A percentile compares a stretch with the other conserved stretches of the same genome.
Evolutionary conservation across 2,797 vertebrate species (phyloP).

Genomic region (Mormyrus hasselquistii): DNA sequence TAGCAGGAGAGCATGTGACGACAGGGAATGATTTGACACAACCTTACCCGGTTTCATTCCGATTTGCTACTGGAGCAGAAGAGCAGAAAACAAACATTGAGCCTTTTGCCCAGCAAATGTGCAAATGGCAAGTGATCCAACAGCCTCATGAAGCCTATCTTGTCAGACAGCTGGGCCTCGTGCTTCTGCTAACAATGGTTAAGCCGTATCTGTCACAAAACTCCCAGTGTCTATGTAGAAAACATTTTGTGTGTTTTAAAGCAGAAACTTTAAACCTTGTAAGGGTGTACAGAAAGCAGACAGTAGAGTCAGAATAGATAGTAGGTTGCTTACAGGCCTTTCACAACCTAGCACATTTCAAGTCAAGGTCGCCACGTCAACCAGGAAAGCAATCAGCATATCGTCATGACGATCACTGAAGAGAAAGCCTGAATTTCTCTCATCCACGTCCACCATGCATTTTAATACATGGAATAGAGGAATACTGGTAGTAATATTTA

Average conservation of each 20-base stretch:
- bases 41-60: conserved; percentile 33
- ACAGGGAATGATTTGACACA: conserved; percentile 34
- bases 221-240: conserved; percentile 16
- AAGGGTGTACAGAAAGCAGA: conserved; percentile 21
- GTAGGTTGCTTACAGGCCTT: conserved; percentile 11
- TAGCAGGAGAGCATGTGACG: conserved; percentile 51
- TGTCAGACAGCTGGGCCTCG: neutral
- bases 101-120: conserved; percentile 21
- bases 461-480: conserved; percentile 18
- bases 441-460: conserved; percentile 16
- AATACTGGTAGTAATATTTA: conserved; percentile 11
- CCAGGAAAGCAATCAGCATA: conserved; percentile 8
- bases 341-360: conserved; percentile 10
- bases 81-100: conserved; percentile 24
- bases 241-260: conserved; percentile 24
- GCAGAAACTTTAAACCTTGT: conserved; percentile 12
- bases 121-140: conserved; percentile 3
- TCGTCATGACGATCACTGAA: neutral
- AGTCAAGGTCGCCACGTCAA: neutral
- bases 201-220: neutral
- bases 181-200: neutral
- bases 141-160: neutral
- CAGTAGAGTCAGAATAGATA: conserved; percentile 8
- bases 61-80: conserved; percentile 39
- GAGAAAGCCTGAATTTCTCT: conserved; percentile 1